Conservation (phyloP, 2,113 vertebrate species). For the Larimichthys crocea region DNA sequence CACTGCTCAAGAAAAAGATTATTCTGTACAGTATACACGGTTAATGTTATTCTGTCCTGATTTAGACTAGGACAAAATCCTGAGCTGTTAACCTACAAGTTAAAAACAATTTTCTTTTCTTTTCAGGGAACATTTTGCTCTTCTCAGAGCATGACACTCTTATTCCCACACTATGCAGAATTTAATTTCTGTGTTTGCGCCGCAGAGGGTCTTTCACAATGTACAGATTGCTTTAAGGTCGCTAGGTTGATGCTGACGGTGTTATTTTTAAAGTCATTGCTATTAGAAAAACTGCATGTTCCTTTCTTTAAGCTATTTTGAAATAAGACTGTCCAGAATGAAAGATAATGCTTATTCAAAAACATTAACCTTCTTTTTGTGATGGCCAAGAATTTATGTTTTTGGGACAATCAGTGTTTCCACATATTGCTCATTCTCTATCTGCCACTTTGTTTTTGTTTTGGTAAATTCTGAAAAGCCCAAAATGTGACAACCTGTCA, state of each 20-base stretch:
- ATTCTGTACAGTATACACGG: too few relatives aligned
- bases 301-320: conserved; percentile 3
- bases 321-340: neutral
- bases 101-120: neutral
- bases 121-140: conserved; percentile 19
- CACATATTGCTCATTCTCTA: neutral
- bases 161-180: conserved; percentile 52
- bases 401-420: neutral
- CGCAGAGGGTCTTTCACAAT: conserved; percentile 65
- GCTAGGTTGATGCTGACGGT: conserved; percentile 67
- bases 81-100: conserved; percentile 7
- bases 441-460: neutral
- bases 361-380: neutral
- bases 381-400: neutral
- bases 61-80: conserved; percentile 11
- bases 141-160: conserved; percentile 28
- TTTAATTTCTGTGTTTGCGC: conserved; percentile 52
- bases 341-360: neutral
- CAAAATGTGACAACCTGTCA: neutral
- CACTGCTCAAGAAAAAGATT: too few relatives aligned
- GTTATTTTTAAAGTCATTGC: conserved; percentile 65
- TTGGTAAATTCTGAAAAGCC: neutral
- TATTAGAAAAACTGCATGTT: conserved; percentile 8
- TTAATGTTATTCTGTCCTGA: neutral
- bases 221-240: conserved; percentile 73